Percentiles rank a stretch among this genome's conserved stretches.
phyloP scores from a whole-genome alignment of 2,797 vertebrate genomes.

The Avahi laniger region DNA sequence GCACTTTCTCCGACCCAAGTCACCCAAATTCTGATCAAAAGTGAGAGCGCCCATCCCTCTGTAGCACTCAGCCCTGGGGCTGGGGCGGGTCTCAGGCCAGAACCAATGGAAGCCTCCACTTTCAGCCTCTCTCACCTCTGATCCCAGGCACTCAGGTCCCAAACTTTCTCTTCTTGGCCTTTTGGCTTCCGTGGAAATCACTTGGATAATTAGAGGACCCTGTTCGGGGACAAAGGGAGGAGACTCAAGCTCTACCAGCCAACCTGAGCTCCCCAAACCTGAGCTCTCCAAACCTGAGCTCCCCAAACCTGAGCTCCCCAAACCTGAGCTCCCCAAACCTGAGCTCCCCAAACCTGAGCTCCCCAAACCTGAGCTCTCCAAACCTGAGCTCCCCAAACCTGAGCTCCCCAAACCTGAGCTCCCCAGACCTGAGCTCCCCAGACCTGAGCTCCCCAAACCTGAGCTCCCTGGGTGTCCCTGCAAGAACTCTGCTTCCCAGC shows the following conservation, averaged over 20 bases:
- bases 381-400: background rate
- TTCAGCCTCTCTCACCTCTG: background rate
- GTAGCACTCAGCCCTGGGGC: too few relatives aligned
- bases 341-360: too few relatives aligned
- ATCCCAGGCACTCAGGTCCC: rapidly evolving
- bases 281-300: too few relatives aligned
- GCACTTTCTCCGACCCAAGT: background rate
- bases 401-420: background rate
- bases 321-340: too few relatives aligned
- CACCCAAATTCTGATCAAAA: background rate
- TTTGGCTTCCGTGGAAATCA: background rate
- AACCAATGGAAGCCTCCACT: background rate
- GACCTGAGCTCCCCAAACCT: background rate
- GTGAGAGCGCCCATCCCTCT: background rate
- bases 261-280: background rate
- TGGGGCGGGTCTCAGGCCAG: background rate
- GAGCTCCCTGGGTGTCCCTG: rapidly evolving
- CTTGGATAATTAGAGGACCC: background rate
- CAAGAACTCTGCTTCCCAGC: background rate
- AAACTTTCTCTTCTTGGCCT: background rate
- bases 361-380: background rate
- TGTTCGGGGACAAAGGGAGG: too few relatives aligned
- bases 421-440: background rate
- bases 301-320: too few relatives aligned
- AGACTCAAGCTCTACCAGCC: background rate